A percentile compares a stretch with the other conserved stretches of the same genome.
These are phyloP conservation scores for Maniola hyperantus DNA, from an alignment of 2,888 invertebrate genomes.

Conservation along the genomic window DNA sequence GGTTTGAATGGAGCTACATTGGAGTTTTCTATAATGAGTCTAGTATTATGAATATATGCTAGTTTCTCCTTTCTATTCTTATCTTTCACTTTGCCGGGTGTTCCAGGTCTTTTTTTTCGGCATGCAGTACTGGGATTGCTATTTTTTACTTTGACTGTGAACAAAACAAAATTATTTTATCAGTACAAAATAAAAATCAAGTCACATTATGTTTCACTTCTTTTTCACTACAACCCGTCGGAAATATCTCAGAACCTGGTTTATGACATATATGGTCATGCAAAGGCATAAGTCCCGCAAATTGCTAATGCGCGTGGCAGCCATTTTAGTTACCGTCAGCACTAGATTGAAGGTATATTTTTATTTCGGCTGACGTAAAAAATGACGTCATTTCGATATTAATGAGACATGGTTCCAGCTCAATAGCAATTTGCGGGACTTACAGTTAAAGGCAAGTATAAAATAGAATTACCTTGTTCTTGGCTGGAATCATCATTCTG, in stretches of 20 bases:
- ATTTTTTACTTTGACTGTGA: conserved; percentile 17
- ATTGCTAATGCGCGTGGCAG: too few species aligned
- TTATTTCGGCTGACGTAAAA: too few species aligned
- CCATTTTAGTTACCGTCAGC: too few species aligned
- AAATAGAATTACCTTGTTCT: not conserved
- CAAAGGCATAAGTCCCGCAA: too few species aligned
- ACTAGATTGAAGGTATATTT: too few species aligned
- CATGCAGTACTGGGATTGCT: conserved; percentile 18
- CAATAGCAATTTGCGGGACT: too few species aligned
- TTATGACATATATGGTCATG: too few species aligned
- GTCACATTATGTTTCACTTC: not conserved
- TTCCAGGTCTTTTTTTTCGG: not conserved
- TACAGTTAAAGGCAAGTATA: not conserved
- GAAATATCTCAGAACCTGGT: too few species aligned
- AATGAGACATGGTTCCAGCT: too few species aligned
- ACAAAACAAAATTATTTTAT: not conserved
- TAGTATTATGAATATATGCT: conserved; percentile 55
- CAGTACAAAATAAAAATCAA: not conserved
- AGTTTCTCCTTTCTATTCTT: conserved; percentile 53
- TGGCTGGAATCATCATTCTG: not conserved
- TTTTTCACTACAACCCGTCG: too few species aligned
- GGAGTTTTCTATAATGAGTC: conserved; percentile 54
- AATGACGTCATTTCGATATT: too few species aligned
- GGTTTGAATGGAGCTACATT: conserved; percentile 62
- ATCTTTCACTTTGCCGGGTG: conserved; percentile 21